phyloP scores from a whole-genome alignment of 2,113 vertebrate species.

The Vulpes ferrilata region DNA sequence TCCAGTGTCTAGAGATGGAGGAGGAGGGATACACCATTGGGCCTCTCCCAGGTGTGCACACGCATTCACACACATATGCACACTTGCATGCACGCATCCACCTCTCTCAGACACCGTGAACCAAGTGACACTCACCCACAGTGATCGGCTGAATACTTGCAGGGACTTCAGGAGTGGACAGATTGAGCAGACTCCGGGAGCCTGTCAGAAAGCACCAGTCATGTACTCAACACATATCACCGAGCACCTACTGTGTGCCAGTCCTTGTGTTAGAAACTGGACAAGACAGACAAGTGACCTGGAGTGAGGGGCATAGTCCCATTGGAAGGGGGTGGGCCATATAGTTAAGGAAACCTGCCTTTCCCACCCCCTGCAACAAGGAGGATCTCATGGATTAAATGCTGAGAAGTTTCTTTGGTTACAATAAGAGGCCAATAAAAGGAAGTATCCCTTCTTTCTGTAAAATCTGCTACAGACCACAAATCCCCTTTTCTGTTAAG shows the following conservation, averaged over 20 bases:
- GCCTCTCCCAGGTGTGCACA: neutral
- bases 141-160: rapidly evolving
- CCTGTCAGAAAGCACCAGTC: conserved; percentile 68
- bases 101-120: rapidly evolving
- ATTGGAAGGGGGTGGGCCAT: neutral
- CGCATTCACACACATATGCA: rapidly evolving
- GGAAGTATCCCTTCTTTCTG: neutral
- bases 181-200: conserved; percentile 6
- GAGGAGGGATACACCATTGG: neutral
- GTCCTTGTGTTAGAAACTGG: neutral
- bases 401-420: neutral
- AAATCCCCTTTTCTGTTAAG: neutral
- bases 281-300: neutral
- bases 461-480: neutral
- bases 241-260: neutral
- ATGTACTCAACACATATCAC: neutral
- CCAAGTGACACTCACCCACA: conserved; percentile 65
- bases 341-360: neutral
- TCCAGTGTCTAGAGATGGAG: neutral
- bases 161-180: neutral
- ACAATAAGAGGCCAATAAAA: neutral
- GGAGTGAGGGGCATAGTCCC: neutral
- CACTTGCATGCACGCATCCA: rapidly evolving
- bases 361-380: rapidly evolving
- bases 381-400: neutral